Conservation (phyloP, 2,113 vertebrate genomes). For the Pterocles gutturalis region DNA sequence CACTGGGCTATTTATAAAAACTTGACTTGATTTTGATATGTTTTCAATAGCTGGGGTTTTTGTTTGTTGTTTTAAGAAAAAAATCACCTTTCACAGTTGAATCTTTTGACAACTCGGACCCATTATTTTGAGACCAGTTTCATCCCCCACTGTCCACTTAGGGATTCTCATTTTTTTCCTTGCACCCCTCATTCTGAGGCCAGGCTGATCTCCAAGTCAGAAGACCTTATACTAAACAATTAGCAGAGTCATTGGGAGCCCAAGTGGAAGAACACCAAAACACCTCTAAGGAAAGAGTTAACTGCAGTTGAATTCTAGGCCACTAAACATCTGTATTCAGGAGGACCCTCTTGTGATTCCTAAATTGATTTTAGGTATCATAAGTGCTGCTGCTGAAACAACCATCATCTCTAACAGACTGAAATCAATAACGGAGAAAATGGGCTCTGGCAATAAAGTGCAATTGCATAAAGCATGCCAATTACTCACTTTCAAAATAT, state of each 20-base stretch:
- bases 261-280: not conserved
- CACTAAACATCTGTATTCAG: not conserved
- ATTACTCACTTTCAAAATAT: not conserved
- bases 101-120: not conserved
- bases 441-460: not conserved
- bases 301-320: not conserved
- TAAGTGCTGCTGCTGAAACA: not conserved
- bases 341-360: not conserved
- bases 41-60: not conserved
- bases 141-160: not conserved
- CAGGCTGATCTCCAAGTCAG: not conserved
- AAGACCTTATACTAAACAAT: not conserved
- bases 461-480: not conserved
- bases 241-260: not conserved
- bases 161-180: not conserved
- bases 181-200: not conserved
- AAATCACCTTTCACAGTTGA: not conserved
- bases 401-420: not conserved
- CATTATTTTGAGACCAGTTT: not conserved
- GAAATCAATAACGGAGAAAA: not conserved
- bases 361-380: not conserved
- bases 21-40: not conserved
- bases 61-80: not conserved
- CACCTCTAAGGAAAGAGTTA: not conserved
- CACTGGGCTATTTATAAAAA: not conserved